phyloP scores from a whole-genome alignment of 2,888 invertebrate genomes.

The Sialis lutaria region DNA sequence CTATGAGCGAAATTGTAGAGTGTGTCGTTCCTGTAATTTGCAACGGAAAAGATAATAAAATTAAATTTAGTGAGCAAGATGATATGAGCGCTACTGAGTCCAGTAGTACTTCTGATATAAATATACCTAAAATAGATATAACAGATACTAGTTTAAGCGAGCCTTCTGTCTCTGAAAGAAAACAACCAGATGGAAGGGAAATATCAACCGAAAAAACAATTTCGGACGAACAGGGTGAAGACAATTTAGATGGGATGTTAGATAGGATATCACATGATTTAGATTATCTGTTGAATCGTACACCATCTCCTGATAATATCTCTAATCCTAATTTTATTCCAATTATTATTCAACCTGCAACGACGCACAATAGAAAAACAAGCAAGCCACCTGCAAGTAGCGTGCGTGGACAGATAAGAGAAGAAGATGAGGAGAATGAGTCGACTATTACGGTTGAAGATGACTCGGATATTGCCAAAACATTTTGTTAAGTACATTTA shows the following conservation, averaged over 20 bases:
- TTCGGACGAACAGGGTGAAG: slow-evolving; percentile 19
- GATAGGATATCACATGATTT: slow-evolving; percentile 69
- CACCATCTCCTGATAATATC: slow-evolving; percentile 10
- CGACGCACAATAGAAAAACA: slow-evolving; percentile 13
- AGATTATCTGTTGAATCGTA: slow-evolving; percentile 62
- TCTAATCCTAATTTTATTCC: background rate
- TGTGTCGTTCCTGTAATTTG: slow-evolving; percentile 7
- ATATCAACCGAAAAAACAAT: slow-evolving; percentile 21
- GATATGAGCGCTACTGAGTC: slow-evolving; percentile 5
- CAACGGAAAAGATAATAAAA: slow-evolving; percentile 1
- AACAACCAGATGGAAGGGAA: slow-evolving; percentile 22
- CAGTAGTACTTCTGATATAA: slow-evolving; percentile 1
- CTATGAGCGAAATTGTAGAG: slow-evolving; percentile 13
- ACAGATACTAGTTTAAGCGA: slow-evolving; percentile 6
- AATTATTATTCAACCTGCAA: background rate
- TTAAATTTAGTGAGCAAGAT: slow-evolving; percentile 1
- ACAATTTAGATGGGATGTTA: slow-evolving; percentile 42
- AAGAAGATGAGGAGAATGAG: slow-evolving; percentile 15
- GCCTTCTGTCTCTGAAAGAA: slow-evolving; percentile 13
- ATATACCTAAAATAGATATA: slow-evolving; percentile 4
- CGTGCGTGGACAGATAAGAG: slow-evolving; percentile 18
- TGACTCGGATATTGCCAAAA: background rate
- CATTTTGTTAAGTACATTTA: background rate
- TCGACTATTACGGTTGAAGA: slow-evolving; percentile 6
- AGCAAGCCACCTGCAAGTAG: slow-evolving; percentile 17